Evolutionary conservation across 2,888 invertebrate genomes (phyloP).

Genomic region (Drosophila atroscutellata): DNA sequence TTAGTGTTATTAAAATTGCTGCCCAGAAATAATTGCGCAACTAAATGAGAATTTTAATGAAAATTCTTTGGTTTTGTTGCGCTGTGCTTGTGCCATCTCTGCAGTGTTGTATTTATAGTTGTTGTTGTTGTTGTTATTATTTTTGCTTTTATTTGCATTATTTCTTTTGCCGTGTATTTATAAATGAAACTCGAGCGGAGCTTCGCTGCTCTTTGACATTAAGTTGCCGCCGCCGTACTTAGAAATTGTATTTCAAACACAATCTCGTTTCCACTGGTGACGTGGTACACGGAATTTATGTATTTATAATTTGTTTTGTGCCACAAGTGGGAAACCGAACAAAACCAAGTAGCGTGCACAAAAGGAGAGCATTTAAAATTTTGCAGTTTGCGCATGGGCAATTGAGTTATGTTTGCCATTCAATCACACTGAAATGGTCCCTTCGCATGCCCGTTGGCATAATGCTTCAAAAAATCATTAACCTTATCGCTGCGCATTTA

Average conservation of each 20-base stretch:
- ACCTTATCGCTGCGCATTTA: conserved; percentile 66
- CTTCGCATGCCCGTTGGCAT: conserved; percentile 43
- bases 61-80: conserved; percentile 67
- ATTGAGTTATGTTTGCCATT: conserved; percentile 64
- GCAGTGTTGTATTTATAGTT: conserved; percentile 25
- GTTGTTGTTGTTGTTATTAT: conserved; percentile 22
- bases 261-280: not conserved
- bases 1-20: conserved; percentile 81
- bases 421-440: conserved; percentile 43
- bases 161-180: conserved; percentile 32
- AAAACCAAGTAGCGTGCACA: conserved; percentile 1
- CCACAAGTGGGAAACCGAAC: conserved; percentile 1
- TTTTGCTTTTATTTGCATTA: conserved; percentile 26
- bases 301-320: conserved; percentile 8
- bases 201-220: conserved; percentile 9
- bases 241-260: conserved; percentile 12
- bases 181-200: conserved; percentile 2
- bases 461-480: conserved; percentile 60
- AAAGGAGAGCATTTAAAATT: conserved; percentile 30
- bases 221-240: not conserved
- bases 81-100: not conserved
- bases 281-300: not conserved
- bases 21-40: conserved; percentile 75
- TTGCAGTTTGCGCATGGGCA: conserved; percentile 38
- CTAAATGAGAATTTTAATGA: conserved; percentile 79